phyloP scores from a whole-genome alignment of 2,888 invertebrate genomes.

The Thera obeliscata region DNA sequence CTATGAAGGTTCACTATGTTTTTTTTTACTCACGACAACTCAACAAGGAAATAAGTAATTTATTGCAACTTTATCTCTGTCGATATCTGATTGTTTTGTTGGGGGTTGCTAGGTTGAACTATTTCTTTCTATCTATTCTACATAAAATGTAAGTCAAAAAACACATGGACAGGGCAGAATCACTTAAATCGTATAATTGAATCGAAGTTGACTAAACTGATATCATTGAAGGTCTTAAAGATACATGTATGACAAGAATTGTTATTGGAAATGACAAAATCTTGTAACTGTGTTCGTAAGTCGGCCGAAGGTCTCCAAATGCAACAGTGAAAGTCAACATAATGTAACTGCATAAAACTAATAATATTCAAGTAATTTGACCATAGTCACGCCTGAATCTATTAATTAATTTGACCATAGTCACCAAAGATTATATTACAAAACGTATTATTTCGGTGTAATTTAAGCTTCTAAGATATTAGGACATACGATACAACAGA shows the following conservation, averaged over 20 bases:
- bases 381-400: too few relatives aligned
- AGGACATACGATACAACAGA: slow-evolving; percentile 2
- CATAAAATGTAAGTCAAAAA: too few relatives aligned
- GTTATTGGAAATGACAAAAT: neutral
- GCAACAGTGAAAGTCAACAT: neutral
- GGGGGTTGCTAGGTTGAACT: neutral
- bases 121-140: neutral
- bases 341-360: neutral
- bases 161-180: too few relatives aligned
- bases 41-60: neutral
- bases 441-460: slow-evolving; percentile 6
- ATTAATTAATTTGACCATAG: neutral
- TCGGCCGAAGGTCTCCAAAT: neutral
- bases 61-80: neutral
- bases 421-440: slow-evolving; percentile 3
- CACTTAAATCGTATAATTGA: too few relatives aligned
- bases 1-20: neutral
- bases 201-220: too few relatives aligned
- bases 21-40: neutral
- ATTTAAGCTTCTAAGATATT: slow-evolving; percentile 3
- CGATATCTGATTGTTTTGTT: neutral
- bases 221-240: too few relatives aligned
- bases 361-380: neutral
- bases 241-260: neutral
- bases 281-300: neutral